A percentile compares a stretch with the other conserved stretches of the same genome.
These are phyloP conservation scores for Asarcornis scutulata DNA, from an alignment of 2,113 vertebrate genomes.

Conservation along the genomic window DNA sequence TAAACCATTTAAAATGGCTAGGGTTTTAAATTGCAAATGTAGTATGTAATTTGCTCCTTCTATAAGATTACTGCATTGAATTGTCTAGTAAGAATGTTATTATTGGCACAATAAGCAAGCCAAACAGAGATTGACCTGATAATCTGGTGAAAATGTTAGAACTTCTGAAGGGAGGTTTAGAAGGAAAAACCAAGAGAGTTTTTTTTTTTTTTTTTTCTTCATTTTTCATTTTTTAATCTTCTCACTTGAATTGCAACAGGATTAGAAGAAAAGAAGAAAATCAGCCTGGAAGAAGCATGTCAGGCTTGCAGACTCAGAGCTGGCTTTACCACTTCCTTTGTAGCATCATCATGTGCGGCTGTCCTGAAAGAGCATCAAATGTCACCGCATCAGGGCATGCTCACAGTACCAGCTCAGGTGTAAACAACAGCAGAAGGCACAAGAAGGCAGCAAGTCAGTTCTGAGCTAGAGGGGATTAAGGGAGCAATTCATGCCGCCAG, in stretches of 20 bases:
- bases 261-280: conserved; percentile 4
- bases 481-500: neutral
- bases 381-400: rapidly evolving
- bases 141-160: neutral
- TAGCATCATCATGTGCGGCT: rapidly evolving
- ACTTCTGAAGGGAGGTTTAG: neutral
- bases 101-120: neutral
- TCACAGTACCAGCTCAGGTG: rapidly evolving
- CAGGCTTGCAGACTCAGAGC: neutral
- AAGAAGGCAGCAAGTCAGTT: neutral
- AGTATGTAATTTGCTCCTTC: neutral
- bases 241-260: neutral
- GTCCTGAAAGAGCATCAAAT: neutral
- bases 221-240: neutral
- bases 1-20: neutral
- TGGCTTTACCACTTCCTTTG: neutral
- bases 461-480: neutral
- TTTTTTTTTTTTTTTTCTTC: neutral
- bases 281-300: neutral
- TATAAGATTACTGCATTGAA: neutral
- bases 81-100: neutral
- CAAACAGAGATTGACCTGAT: neutral
- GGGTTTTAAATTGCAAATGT: neutral
- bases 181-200: neutral
- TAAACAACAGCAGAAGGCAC: neutral